These are phyloP conservation scores for Mycalesis mineus DNA, from an alignment of 2,888 invertebrate species.

Conservation along the genomic window DNA sequence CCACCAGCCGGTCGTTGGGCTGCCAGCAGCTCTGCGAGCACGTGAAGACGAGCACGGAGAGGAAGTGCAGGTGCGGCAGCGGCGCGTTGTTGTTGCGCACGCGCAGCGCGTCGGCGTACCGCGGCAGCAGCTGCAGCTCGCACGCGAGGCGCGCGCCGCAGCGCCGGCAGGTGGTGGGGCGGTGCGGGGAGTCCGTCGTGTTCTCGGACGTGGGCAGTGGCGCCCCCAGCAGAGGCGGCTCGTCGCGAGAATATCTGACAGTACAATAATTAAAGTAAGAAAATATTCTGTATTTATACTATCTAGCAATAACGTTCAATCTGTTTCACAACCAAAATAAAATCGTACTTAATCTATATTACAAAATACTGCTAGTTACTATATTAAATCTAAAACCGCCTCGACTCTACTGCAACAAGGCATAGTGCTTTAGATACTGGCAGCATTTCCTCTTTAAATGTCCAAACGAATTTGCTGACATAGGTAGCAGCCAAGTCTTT, in stretches of 20 bases:
- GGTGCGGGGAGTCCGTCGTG: constrained; percentile 48
- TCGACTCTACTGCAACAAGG: too few species aligned
- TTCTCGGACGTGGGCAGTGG: constrained; percentile 73
- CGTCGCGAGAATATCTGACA: constrained; percentile 85
- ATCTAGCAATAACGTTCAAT: too few species aligned
- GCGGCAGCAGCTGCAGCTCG: constrained; percentile 91
- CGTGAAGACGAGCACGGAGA: constrained; percentile 90
- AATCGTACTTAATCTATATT: too few species aligned
- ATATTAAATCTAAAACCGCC: too few species aligned
- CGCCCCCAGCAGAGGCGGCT: constrained; percentile 83
- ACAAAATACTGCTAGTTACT: too few species aligned
- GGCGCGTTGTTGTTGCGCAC: constrained; percentile 74
- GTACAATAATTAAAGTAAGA: background rate
- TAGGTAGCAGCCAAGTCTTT: too few species aligned
- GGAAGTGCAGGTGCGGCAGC: constrained; percentile 84
- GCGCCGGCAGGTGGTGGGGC: constrained; percentile 78
- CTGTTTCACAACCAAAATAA: too few species aligned
- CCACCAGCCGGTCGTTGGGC: constrained; percentile 80
- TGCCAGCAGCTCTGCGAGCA: constrained; percentile 93
- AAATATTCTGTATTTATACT: too few species aligned
- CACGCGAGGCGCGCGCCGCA: constrained; percentile 86
- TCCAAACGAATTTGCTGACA: too few species aligned
- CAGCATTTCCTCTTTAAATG: too few species aligned
- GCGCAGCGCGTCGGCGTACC: constrained; percentile 84
- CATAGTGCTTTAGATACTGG: too few species aligned